Evolutionary conservation across 1,140 invertebrate genomes (phyloP), one percentile per base, ranked within the genome.

Genomic region (Bombus impatiens): DNA sequence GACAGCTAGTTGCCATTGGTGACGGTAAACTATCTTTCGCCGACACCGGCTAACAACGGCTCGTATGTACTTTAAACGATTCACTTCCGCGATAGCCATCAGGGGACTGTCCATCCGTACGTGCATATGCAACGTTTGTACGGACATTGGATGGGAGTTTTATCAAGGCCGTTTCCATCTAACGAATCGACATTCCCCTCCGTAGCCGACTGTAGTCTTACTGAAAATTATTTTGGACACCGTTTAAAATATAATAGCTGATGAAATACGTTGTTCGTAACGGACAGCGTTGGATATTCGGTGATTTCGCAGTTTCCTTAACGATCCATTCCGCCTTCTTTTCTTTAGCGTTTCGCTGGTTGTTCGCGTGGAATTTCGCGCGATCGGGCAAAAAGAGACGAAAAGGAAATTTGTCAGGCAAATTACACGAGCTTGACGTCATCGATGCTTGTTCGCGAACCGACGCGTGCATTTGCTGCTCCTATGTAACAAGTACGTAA

Each of bases 31-130:
- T 65, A 86, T 75, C 57, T 44, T 82, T 86, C 53, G 78, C 18
- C 44, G 71, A 75, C 78, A 35, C 71, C 35, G 42, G 57, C 57
- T 82, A 53, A 65, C 78, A 68, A 72, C 89, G 77, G 57, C 68
- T 91, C 75, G 74, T 84, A 89, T 89, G 77, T 82, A 84, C 70
- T 91, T 86, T 75, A 91, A 92, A 92, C 84, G 88, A 92, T 92
- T 91, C 84, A 90, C 90, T 92, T 92, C 91, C 91, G 88, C 53
- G 80, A 88, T 87, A 81, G 67, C 44, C 75, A 67, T 79, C 88
- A 75, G 82, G 90, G 83, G 89, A 40, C 25, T 59, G 53, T 67
- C 53, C 70, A 59, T 81, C 78, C 62, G 57, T 81, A 68, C 42
- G 40, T n/a, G 44, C 68, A 62, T 59, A 42, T 71, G 32, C 35